phyloP scores from a whole-genome alignment of 1,140 invertebrate species.

The Hydropsyche tenuis region DNA sequence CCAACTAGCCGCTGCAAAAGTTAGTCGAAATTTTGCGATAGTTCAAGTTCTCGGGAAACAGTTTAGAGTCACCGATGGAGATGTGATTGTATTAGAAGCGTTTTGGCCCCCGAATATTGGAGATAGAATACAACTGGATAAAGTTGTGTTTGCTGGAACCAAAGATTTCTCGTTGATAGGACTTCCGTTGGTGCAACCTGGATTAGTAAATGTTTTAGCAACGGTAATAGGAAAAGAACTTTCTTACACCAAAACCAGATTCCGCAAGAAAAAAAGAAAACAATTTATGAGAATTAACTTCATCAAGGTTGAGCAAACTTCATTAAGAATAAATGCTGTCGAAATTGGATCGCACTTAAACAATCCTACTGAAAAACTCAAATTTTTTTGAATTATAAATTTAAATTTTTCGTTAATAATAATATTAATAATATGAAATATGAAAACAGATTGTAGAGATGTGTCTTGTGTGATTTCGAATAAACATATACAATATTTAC shows the following conservation, averaged over 20 bases:
- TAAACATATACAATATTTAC: too few species aligned
- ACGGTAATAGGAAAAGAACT: slow-evolving; percentile 91
- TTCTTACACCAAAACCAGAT: slow-evolving; percentile 81
- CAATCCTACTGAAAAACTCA: slow-evolving; percentile 43
- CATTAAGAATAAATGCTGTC: slow-evolving; percentile 77
- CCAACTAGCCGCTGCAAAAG: slow-evolving; percentile 57
- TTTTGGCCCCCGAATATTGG: slow-evolving; percentile 85
- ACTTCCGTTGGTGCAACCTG: slow-evolving; percentile 77
- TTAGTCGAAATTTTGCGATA: slow-evolving; percentile 85
- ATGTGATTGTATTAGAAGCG: slow-evolving; percentile 83
- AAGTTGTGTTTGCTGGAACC: slow-evolving; percentile 84
- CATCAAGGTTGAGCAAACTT: slow-evolving; percentile 71
- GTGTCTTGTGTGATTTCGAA: too few species aligned
- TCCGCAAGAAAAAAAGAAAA: slow-evolving; percentile 77
- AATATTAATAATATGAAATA: too few species aligned
- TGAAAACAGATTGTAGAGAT: too few species aligned
- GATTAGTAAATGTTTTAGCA: slow-evolving; percentile 78
- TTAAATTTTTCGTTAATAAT: too few species aligned
- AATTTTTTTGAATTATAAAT: too few species aligned
- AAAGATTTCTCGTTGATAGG: slow-evolving; percentile 87
- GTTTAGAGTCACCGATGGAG: slow-evolving; percentile 85
- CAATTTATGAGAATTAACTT: slow-evolving; percentile 80
- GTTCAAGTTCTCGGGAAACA: slow-evolving; percentile 85
- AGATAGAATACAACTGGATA: slow-evolving; percentile 84
- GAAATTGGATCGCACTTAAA: slow-evolving; percentile 60